Conservation (phyloP, 2,113 vertebrate genomes). For the Numida meleagris region DNA sequence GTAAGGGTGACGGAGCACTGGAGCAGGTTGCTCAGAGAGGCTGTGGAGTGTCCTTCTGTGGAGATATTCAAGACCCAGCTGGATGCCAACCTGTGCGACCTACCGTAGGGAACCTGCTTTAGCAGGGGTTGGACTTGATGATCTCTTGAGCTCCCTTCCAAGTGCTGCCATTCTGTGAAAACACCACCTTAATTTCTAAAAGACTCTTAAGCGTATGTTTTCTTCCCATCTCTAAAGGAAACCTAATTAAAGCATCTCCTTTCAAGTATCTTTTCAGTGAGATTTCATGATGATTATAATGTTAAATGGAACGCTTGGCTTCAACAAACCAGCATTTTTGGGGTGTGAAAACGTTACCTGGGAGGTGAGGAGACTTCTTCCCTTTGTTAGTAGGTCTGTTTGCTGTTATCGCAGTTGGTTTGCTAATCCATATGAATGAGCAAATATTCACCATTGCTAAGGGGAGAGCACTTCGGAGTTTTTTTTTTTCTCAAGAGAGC, state of each 20-base stretch:
- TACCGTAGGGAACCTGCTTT: neutral
- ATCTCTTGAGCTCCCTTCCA: too few relatives aligned
- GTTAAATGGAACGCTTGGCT: neutral
- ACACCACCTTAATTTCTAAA: neutral
- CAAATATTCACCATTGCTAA: neutral
- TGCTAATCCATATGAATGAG: neutral
- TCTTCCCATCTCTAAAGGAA: neutral
- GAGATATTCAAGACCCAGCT: too few relatives aligned
- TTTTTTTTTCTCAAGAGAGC: neutral
- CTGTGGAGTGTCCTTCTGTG: too few relatives aligned
- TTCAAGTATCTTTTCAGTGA: neutral
- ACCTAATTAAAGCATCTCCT: neutral
- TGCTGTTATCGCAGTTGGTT: neutral
- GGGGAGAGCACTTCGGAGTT: neutral
- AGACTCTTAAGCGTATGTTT: neutral
- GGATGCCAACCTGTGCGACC: too few relatives aligned
- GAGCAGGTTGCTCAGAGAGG: too few relatives aligned
- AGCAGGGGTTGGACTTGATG: neutral
- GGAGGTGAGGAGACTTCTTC: neutral
- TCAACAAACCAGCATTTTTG: neutral
- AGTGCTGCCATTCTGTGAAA: too few relatives aligned
- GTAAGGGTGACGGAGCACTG: too few relatives aligned
- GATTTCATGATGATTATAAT: neutral
- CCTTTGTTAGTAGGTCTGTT: rapidly evolving
- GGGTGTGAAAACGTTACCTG: neutral